Base-by-base conservation (phyloP, 1,140 invertebrate genomes). In the Bombus haemorrhoidalis region DNA sequence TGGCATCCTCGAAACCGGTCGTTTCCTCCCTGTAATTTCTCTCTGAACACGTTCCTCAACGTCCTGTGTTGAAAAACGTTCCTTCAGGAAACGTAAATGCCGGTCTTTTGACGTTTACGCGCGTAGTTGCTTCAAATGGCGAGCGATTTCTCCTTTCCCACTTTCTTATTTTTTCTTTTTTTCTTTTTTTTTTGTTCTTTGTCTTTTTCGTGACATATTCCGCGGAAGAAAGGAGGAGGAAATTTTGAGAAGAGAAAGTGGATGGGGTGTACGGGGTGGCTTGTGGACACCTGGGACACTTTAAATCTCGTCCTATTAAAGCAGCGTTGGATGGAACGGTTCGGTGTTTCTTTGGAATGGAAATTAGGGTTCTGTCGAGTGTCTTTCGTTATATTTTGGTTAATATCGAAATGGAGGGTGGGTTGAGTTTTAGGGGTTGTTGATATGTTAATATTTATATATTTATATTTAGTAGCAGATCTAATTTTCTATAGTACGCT, bases 81-180 rank as follows among this genome's bases (percentile, higher is more conserved):
- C 3, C 68, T 71, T 25, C 25, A 72, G 39, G 39, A 72, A 85
- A 81, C 72, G 66, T 57, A 81, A 77, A 68, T 77, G 72, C 22
- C 66, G 72, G 32, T 28, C 81, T 73, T 85, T 88, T 72, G 88
- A 85, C 83, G 64, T 89, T 89, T 89, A 89, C 34, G 37, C 34
- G 69, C 41, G 86, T 66, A 53, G 34, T 28, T 37, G 73, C 59
- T 81, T 71, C 75, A 81, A 89, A 89, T 81, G 74, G 68, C 75
- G 81, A 76, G 66, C 43, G 83, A 88, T 81, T 87, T 43, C 39
- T 28, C 18, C 13, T 41, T n/a, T 41, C 1, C 25, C 4, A 8
- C 6, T n/a, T n/a, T 41, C 0, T n/a, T 39, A 9, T 28, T 8
- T 71, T 28, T 28, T 8, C 41, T 28, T 3, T 6, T 28, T 8